Base-by-base conservation (phyloP, 2,888 invertebrate species). In the Eudemis profundana region DNA sequence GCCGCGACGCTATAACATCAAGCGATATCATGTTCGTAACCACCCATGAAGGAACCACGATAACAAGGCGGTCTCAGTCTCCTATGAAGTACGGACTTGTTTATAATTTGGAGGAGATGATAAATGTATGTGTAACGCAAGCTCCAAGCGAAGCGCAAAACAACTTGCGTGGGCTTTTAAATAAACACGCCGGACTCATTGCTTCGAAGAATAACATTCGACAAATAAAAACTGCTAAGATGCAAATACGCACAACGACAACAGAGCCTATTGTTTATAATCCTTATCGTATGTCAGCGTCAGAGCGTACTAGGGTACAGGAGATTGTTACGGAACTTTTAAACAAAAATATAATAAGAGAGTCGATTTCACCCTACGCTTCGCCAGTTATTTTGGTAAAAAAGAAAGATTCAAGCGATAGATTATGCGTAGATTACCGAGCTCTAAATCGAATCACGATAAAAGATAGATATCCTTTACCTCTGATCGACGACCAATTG, bases 401-500 rank as follows among this genome's bases (percentile, higher is more conserved):
- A 7, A 66, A 66, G 21, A 66, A 66, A 38, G 23, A n/a, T 2
- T 61, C 61, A 3, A 50, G 50, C 8, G 66, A 66, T 12, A 40
- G 61, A 4, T 65, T 67, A 61, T 67, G 67, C 21, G 67, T 69
- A 3, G 67, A 69, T 40, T 69, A 47, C 19, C 50, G 69, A 8
- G 50, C 51, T 12, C 17, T 67, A 8, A 69, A 69, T 50, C 10
- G 12, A 29, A 33, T 61, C 12, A 69, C 67, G 3, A 51, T 67
- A 3, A 69, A 67, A 27, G 67, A 69, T 49, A 19, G 65, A 1
- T 67, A 42, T 47, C 67, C 67, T 12, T 15, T 67, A 29, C 67
- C 67, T 8, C 46, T 59, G 10, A 69, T 68, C 33, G 62, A 69
- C 23, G 69, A 69, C 21, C 54, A 69, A 17, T 62, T 69, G 2